Base-by-base conservation (phyloP, 2,113 vertebrate genomes). In the Pelvicachromis taeniatus region DNA sequence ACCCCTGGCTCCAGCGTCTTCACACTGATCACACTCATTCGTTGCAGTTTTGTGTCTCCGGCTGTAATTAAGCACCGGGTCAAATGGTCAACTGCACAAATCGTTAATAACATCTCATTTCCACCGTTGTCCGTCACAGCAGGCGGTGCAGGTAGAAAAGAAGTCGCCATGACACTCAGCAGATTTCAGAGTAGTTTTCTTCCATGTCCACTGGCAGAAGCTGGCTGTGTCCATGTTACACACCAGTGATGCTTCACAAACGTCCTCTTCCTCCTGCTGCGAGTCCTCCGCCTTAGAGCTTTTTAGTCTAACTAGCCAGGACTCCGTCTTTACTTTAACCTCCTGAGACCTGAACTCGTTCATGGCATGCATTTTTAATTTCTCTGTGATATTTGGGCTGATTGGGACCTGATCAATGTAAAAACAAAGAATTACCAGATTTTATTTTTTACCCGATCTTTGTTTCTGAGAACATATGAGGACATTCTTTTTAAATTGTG, bases 31-130 rank as follows among this genome's bases (percentile, higher is more conserved):
- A 73, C 14, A 0, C 13, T 26, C 14, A 48, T 17, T 9, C 4
- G 0, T 23, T 73, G 40, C 65, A 48, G 65, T 40, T 48, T 73
- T 0, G 3, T 52, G 19, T 17, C 17, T 8, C 50, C 23, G 4
- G 4, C 42, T 4, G 17, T 4, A 0, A 26, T 42, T 29, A 45
- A 70, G 65, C 65, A 3, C 13, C 17, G 38, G 40, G 26, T 17
- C 40, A 17, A 9, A 45, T 1, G 38, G 21, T 70, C 14, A 23
- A 2, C 38, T 17, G 40, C 40, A 17, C 8, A 42, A 31, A 33
- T 11, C 1, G 58, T 16, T 33, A 16, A 33, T 1, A 10, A 33
- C 31, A 14, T 33, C 31, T 61, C 31, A 19, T 61, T 63, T 17
- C 3, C 9, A 31, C 19, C 9, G 12, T 10, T 38, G 9, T 63